Conservation (phyloP, 1,140 invertebrate genomes). For the Conopomorpha cramerella region DNA sequence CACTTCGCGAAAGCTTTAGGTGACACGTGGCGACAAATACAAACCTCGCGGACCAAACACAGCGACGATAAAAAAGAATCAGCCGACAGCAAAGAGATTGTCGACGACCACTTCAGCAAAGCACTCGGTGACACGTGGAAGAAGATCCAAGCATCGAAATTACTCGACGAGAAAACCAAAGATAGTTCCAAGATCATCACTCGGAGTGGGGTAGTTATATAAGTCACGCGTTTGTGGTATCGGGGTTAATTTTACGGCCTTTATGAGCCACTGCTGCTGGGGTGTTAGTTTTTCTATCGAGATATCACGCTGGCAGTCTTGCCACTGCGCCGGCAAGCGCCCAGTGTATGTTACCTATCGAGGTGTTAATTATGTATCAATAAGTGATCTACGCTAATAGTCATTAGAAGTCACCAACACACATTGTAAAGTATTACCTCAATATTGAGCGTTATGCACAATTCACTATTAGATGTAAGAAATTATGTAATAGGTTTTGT, state of each 20-base stretch:
- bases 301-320: conserved; percentile 5
- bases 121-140: conserved; percentile 93
- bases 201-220: conserved; percentile 52
- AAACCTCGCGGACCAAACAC: conserved; percentile 61
- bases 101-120: conserved; percentile 97
- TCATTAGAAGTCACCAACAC: conserved; percentile 54
- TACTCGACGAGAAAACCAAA: conserved; percentile 31
- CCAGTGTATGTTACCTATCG: conserved; percentile 46
- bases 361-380: conserved; percentile 19
- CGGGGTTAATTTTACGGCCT: conserved; percentile 35
- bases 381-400: conserved; percentile 25
- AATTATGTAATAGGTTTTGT: conserved; percentile 23
- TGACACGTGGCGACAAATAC: conserved; percentile 89
- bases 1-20: conserved; percentile 96
- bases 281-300: conserved; percentile 20
- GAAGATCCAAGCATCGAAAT: conserved; percentile 68
- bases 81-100: conserved; percentile 35
- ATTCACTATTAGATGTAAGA: conserved; percentile 30
- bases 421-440: conserved; percentile 54
- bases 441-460: conserved; percentile 52
- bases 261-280: conserved; percentile 25
- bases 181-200: conserved; percentile 46
- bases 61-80: conserved; percentile 20
- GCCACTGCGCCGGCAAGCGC: conserved; percentile 13
- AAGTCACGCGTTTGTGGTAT: conserved; percentile 35